phyloP scores from a whole-genome alignment of 2,888 invertebrate species.

The Chrysotoxum bicinctum region DNA sequence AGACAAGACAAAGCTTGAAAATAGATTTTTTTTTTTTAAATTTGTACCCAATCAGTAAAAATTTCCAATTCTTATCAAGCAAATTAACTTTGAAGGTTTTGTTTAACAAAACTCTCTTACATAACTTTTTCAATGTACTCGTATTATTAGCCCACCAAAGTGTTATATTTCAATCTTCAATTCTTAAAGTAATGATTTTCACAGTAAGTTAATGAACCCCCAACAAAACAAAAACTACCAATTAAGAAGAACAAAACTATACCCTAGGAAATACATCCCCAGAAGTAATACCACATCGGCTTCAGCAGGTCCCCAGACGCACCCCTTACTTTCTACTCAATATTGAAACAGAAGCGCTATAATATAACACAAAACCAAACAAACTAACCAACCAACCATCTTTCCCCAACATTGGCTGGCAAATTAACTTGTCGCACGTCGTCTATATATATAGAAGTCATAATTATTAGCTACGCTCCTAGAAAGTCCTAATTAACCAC shows the following conservation, averaged over 20 bases:
- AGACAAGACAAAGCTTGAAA: too few relatives aligned
- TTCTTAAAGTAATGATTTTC: slow-evolving; percentile 17
- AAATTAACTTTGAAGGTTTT: neutral
- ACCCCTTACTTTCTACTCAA: slow-evolving; percentile 17
- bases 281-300: slow-evolving; percentile 1
- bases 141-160: neutral
- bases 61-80: neutral
- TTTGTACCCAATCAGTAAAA: too few relatives aligned
- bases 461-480: slow-evolving; percentile 71
- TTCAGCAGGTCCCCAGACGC: slow-evolving; percentile 1
- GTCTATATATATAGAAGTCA: slow-evolving; percentile 62
- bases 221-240: slow-evolving; percentile 44
- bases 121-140: neutral
- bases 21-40: too few relatives aligned
- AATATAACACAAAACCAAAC: slow-evolving; percentile 14
- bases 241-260: slow-evolving; percentile 45
- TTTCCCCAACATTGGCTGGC: slow-evolving; percentile 65
- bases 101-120: neutral
- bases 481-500: slow-evolving; percentile 72
- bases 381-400: slow-evolving; percentile 21
- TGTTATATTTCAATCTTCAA: slow-evolving; percentile 55
- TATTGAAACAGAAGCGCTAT: slow-evolving; percentile 37
- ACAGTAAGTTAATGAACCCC: slow-evolving; percentile 46
- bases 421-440: slow-evolving; percentile 73
- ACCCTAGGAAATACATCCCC: neutral